phyloP scores from a whole-genome alignment of 2,797 vertebrate species.

The Tangara arthus region DNA sequence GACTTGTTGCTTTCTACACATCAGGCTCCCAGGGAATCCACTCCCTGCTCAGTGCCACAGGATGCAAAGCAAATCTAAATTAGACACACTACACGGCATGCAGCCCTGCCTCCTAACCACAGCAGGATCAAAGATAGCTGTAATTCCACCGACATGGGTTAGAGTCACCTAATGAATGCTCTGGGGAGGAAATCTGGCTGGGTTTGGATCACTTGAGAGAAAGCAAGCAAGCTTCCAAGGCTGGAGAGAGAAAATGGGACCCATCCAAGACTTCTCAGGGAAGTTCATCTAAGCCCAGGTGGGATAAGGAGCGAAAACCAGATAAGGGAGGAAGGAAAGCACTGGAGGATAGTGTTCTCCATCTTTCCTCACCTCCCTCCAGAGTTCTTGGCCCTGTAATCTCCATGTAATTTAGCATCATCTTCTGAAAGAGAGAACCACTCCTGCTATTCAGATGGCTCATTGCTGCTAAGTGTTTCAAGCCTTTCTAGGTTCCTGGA shows the following conservation, averaged over 20 bases:
- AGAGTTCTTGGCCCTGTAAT: neutral
- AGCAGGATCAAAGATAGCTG: neutral
- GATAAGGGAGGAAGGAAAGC: neutral
- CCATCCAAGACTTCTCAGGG: fast-evolving
- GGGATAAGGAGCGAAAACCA: neutral
- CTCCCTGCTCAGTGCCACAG: neutral
- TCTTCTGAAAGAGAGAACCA: neutral
- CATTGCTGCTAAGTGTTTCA: neutral
- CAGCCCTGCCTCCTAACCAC: neutral
- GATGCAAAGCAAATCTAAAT: neutral
- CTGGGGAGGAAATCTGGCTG: neutral
- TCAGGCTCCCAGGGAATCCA: neutral
- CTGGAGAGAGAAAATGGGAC: neutral
- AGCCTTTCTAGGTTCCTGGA: neutral
- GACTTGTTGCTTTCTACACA: neutral
- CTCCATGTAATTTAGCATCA: neutral
- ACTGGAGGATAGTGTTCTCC: neutral
- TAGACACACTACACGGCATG: neutral
- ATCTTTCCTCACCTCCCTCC: neutral
- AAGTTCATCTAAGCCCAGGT: neutral
- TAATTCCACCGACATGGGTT: neutral
- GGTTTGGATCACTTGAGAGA: neutral
- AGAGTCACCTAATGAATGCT: neutral
- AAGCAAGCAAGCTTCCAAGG: neutral
- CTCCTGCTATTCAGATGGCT: neutral